A percentile compares a stretch with the other conserved stretches of the same genome.
phyloP scores from a whole-genome alignment of 1,140 invertebrate species.

The Trichonephila clavipes region DNA sequence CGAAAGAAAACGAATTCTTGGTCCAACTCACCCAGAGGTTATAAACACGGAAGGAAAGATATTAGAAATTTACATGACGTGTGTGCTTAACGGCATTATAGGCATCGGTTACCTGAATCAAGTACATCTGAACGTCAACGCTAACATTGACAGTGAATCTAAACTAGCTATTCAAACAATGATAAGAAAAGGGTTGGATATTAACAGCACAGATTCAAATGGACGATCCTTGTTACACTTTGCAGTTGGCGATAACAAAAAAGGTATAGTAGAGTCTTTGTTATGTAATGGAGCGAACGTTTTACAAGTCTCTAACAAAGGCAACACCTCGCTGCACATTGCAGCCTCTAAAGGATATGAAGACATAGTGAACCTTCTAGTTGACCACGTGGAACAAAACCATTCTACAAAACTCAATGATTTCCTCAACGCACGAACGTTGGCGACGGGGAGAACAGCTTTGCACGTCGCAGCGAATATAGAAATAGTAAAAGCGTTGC shows the following conservation, averaged over 20 bases:
- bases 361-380: not conserved
- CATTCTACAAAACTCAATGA: not conserved
- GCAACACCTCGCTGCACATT: not conserved
- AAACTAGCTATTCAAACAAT: not conserved
- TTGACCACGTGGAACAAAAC: not conserved
- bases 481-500: not conserved
- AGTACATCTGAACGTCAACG: not conserved
- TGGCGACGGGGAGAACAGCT: not conserved
- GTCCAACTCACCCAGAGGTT: slow-evolving; percentile 78
- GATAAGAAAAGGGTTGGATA: not conserved
- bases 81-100: not conserved
- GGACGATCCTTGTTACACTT: not conserved
- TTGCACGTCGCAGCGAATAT: not conserved
- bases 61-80: not conserved
- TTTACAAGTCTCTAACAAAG: not conserved
- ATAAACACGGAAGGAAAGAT: slow-evolving; percentile 65
- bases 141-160: not conserved
- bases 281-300: slow-evolving; percentile 37
- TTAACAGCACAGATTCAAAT: not conserved
- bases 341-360: not conserved
- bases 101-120: not conserved
- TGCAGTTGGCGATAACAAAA: not conserved
- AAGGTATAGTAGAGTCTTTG: not conserved
- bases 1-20: slow-evolving; percentile 77
- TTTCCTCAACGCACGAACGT: slow-evolving; percentile 1